phyloP scores from a whole-genome alignment of 2,797 vertebrate species.

The Anas georgica region DNA sequence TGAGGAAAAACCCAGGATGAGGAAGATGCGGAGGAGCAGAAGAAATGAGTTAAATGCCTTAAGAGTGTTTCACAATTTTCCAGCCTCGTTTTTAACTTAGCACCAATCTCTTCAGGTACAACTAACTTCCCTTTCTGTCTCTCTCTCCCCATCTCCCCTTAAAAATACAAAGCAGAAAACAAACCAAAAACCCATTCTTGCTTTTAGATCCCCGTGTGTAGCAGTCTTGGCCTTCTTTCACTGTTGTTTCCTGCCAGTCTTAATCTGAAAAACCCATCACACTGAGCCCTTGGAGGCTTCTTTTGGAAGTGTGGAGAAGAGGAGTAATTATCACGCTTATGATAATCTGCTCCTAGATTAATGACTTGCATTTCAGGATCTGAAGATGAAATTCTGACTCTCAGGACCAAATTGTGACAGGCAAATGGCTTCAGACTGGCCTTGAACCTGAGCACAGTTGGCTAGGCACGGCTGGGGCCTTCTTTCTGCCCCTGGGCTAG shows the following conservation, averaged over 20 bases:
- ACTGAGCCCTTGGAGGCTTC: not conserved
- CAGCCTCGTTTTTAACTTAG: not conserved
- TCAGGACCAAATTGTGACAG: not conserved
- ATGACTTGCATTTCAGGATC: not conserved
- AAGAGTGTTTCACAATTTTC: not conserved
- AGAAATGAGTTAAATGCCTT: not conserved
- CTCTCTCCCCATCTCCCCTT: fast-evolving
- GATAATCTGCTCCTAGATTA: not conserved
- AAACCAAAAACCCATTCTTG: not conserved
- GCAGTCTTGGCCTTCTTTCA: not conserved
- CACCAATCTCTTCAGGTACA: too few species aligned
- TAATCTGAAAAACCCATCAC: not conserved
- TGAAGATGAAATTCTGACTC: not conserved
- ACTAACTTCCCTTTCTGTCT: not conserved
- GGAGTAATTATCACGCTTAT: not conserved
- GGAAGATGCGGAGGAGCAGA: not conserved
- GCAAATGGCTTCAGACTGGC: not conserved
- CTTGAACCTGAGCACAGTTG: not conserved
- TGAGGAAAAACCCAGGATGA: not conserved
- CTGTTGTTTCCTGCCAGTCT: not conserved
- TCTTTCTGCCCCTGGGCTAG: not conserved
- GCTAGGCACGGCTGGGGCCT: not conserved
- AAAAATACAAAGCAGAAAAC: not conserved
- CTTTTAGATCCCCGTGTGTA: not conserved
- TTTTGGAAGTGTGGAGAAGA: fast-evolving